Evolutionary conservation across 1,140 invertebrate species (phyloP), one percentile per base, ranked within the genome.

Genomic region (Macrobrachium nipponense): DNA sequence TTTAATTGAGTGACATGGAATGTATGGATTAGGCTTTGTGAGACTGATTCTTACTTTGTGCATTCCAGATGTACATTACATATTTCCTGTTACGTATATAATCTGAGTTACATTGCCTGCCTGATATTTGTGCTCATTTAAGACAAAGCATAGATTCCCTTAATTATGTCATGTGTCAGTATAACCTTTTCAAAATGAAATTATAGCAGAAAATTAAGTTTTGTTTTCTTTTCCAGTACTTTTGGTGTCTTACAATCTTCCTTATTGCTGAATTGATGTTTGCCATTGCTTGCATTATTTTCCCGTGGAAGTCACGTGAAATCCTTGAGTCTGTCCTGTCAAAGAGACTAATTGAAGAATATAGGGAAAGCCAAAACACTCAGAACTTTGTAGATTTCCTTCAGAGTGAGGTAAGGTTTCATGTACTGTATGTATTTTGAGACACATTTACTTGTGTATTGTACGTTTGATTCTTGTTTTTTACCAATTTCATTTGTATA

Each of bases 331-430:
- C 23, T 23, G 27, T 86, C 8, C 75, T 86, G 27, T 86, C 84
- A 51, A 80, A 86, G 68, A 51, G 77, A n/a, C 27, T 86, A 7
- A 73, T 86, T 18, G 68, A 73, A 62, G 77, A 86, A 12, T 86
- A 86, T 36, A 44, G 77, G 23, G 84, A 86, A 43, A 86, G 77
- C 27, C 27, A 72, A 44, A 86, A 86, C 70, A 86, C 77, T 11
- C 64, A 86, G 84, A 86, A 86, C 77, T 86, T 86, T 80, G 84
- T 86, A 12, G 84, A 86, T 36, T 86, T 75, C 36, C 77, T 86
- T 43, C 84, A 86, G 36, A 44, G 17, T 64, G 66, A 86, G 77
- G 84, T 86, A 61, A 18, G 44, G 18, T 14, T 43, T 20, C 2
- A 15, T 36, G 20, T 60, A 10, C 27, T 36, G 27, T 36, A 2